Conservation (phyloP, 2,888 invertebrate genomes). For the Anticlea derivata region DNA sequence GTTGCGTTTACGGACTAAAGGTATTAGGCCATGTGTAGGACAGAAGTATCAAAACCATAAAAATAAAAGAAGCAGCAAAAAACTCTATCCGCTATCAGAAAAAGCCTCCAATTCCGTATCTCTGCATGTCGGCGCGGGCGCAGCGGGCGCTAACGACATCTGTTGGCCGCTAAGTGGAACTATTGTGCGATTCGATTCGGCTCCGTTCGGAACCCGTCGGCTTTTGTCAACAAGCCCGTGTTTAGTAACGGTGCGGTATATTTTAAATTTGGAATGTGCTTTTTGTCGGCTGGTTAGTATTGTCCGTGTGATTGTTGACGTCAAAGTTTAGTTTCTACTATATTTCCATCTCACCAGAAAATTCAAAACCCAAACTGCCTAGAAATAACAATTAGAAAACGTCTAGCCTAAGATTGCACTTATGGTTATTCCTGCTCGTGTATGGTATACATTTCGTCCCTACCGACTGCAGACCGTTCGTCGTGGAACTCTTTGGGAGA, state of each 20-base stretch:
- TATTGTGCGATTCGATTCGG: constrained; percentile 76
- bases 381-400: too few species aligned
- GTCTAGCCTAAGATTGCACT: too few species aligned
- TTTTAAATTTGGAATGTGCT: constrained; percentile 72
- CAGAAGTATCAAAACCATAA: too few species aligned
- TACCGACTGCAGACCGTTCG: too few species aligned
- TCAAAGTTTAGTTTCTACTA: constrained; percentile 19
- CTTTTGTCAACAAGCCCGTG: constrained; percentile 64
- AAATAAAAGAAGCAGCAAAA: neutral
- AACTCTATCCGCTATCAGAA: constrained; percentile 12
- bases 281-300: constrained; percentile 53
- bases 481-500: too few species aligned
- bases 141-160: constrained; percentile 82
- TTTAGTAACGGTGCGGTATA: constrained; percentile 73
- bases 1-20: too few species aligned
- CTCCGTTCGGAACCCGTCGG: constrained; percentile 59
- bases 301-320: constrained; percentile 32
- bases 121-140: constrained; percentile 57
- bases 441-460: too few species aligned
- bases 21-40: too few species aligned
- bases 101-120: constrained; percentile 62
- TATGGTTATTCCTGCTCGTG: too few species aligned
- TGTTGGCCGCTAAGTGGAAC: constrained; percentile 75
- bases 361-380: neutral
- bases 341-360: neutral